Conservation (phyloP, 2,113 vertebrate genomes). For the Aspiorhynchus laticeps region DNA sequence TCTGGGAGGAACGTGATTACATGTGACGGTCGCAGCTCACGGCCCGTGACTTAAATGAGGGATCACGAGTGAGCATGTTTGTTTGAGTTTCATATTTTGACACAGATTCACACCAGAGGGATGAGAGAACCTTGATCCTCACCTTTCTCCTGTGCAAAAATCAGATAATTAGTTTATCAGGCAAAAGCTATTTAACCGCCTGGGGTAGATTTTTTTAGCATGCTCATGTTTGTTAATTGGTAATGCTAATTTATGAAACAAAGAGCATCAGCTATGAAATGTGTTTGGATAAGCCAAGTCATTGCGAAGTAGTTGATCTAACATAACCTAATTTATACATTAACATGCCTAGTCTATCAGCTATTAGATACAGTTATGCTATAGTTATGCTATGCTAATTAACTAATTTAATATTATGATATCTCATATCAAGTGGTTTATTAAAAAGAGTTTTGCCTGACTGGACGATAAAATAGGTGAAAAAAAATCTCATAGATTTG, state of each 20-base stretch:
- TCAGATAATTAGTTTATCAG: not conserved
- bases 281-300: not conserved
- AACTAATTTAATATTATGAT: not conserved
- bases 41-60: constrained; percentile 8
- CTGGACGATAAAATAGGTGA: not conserved
- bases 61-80: not conserved
- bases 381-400: not conserved
- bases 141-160: constrained; percentile 8
- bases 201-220: not conserved
- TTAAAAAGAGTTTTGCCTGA: not conserved
- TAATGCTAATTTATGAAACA: not conserved
- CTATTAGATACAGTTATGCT: not conserved
- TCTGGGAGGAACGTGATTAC: constrained; percentile 26
- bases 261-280: not conserved
- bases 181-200: not conserved
- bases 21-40: constrained; percentile 27
- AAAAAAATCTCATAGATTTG: not conserved
- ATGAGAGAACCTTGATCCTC: constrained; percentile 3
- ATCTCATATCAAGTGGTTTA: not conserved
- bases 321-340: not conserved
- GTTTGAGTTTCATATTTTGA: constrained; percentile 20
- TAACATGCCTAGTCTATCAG: not conserved
- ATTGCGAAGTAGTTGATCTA: not conserved
- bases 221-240: constrained; percentile 2
- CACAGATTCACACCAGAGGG: constrained; percentile 9